Base-by-base conservation (phyloP, 2,113 vertebrate genomes). In the Gadus chalcogrammus region DNA sequence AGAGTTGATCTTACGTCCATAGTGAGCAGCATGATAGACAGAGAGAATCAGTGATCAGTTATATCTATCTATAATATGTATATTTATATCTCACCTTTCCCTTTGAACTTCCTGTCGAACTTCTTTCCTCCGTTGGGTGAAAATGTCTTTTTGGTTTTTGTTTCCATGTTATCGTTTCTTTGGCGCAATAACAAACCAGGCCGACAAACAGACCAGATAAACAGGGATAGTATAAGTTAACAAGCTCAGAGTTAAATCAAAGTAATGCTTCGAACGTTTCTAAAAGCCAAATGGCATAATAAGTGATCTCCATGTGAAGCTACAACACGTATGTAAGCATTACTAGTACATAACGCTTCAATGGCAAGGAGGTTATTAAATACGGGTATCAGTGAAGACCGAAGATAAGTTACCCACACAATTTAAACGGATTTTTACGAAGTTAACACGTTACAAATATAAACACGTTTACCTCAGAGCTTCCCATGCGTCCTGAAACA, bases 91-190 rank as follows among this genome's bases (percentile, higher is more conserved):
- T 85, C 72, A 90, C 92, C 90, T 78, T 91, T 92, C 67, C 88
- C 82, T 85, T 90, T 92, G 53, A 75, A 86, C n/a, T 67, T 35
- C 0, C 82, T 35, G 3, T 35, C 31, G 31, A 35, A 42, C 65
- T 82, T 90, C 73, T 89, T 91, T 4, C 84, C 89, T 31, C 71
- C 78, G 82, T 85, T 91, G 2, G 79, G 81, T 13, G 77, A 82
- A 53, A 88, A 88, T 0, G 3, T 6, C 42, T 90, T 91, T 72
- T 79, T 85, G n/a, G 87, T 74, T 85, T 90, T 91, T 35, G 79
- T 75, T 65, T 92, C 90, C 91, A 92, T 87, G 13, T 68, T 85
- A 27, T n/a, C 15, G 55, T 17, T 58, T n/a, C 15, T 58, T 16
- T 16, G 55, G 55, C 17, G n/a, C 15, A 58, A 13, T 6, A 58